Percentiles rank a stretch among this genome's conserved stretches.
Conservation (phyloP, 1,140 invertebrate species). For the Trinorchestia longiramus region DNA sequence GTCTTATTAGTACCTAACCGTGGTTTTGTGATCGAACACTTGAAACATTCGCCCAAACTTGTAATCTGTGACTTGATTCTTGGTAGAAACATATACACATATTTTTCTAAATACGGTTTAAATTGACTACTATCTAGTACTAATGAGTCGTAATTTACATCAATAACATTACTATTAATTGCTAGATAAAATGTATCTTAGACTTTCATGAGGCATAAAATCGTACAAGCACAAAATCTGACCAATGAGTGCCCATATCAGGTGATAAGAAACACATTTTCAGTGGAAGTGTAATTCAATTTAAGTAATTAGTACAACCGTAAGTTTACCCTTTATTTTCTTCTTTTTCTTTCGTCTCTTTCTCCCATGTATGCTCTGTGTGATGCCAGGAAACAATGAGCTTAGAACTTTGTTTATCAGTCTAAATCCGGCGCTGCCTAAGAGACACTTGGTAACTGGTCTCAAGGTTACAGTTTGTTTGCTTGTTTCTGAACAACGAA, state of each 20-base stretch:
- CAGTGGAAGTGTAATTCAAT: not conserved
- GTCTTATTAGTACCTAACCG: too few relatives aligned
- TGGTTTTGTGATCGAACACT: too few relatives aligned
- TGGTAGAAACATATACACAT: too few relatives aligned
- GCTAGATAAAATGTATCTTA: not conserved
- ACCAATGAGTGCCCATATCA: not conserved
- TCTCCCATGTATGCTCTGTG: not conserved
- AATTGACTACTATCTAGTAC: too few relatives aligned
- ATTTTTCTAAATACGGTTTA: too few relatives aligned
- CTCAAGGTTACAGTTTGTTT: not conserved
- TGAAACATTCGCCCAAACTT: too few relatives aligned
- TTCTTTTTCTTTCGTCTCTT: not conserved
- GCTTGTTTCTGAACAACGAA: not conserved
- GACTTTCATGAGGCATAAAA: not conserved
- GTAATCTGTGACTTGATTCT: too few relatives aligned
- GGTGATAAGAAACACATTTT: not conserved
- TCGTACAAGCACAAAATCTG: not conserved
- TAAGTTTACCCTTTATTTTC: not conserved
- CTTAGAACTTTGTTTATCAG: not conserved
- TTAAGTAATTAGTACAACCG: not conserved
- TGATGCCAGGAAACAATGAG: not conserved
- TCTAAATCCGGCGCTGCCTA: not conserved
- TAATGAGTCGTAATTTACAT: too few relatives aligned
- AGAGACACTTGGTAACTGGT: not conserved
- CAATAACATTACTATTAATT: too few relatives aligned